A percentile compares a stretch with the other conserved stretches of the same genome.
Evolutionary conservation across 1,140 invertebrate genomes (phyloP).

Genomic region (Popillia japonica): DNA sequence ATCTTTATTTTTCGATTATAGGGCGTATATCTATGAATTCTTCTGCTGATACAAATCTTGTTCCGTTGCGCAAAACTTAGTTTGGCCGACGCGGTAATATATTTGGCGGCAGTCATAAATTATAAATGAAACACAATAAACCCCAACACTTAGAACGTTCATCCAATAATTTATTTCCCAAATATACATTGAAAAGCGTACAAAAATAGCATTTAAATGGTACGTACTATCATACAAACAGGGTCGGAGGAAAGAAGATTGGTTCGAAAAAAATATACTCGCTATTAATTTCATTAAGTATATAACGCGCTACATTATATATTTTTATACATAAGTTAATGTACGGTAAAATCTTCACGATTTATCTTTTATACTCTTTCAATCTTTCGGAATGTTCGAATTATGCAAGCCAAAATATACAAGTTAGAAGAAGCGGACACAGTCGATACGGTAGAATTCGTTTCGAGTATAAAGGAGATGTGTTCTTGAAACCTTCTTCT

Average conservation of each 20-base stretch:
- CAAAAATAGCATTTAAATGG: constrained; percentile 34
- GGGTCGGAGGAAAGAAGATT: constrained; percentile 23
- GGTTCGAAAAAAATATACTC: constrained; percentile 23
- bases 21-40: background rate
- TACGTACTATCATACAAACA: constrained; percentile 28
- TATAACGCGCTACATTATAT: constrained; percentile 22
- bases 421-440: constrained; percentile 23
- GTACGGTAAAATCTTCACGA: constrained; percentile 10
- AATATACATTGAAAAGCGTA: constrained; percentile 34
- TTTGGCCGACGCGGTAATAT: background rate
- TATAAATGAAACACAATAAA: constrained; percentile 23
- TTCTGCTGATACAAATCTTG: background rate
- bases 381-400: background rate
- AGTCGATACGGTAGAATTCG: constrained; percentile 6
- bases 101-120: background rate
- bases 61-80: background rate
- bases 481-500: constrained; percentile 18
- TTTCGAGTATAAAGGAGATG: background rate
- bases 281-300: constrained; percentile 28
- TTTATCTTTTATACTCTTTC: background rate
- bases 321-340: constrained; percentile 27
- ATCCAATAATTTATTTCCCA: constrained; percentile 35
- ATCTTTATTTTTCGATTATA: background rate
- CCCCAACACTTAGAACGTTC: constrained; percentile 12
- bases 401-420: constrained; percentile 29